Conservation (phyloP, 2,888 invertebrate species). For the Macrosoma leucophasiata region DNA sequence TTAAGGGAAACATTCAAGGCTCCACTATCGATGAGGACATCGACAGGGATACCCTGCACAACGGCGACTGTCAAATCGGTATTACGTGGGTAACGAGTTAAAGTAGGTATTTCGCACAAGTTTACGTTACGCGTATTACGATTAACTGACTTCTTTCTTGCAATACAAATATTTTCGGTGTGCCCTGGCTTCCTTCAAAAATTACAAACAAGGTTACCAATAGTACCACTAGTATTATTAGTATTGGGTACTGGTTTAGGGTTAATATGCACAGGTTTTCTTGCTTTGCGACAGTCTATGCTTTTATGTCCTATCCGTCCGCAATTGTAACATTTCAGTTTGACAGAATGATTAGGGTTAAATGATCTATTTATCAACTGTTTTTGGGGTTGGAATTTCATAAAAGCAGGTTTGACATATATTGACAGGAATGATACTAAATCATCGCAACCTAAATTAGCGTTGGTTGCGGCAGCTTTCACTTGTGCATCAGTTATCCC, state of each 20-base stretch:
- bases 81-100: background rate
- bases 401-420: background rate
- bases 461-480: background rate
- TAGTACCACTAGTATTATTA: too few species aligned
- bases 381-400: background rate
- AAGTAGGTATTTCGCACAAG: too few species aligned
- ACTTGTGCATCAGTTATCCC: slow-evolving; percentile 10
- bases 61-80: background rate
- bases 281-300: background rate
- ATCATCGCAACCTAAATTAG: background rate
- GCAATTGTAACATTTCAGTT: background rate
- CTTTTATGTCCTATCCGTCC: background rate
- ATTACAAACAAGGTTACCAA: too few species aligned
- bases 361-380: background rate
- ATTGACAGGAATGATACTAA: background rate
- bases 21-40: slow-evolving; percentile 15
- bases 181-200: slow-evolving; percentile 13
- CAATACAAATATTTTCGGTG: slow-evolving; percentile 9
- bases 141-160: slow-evolving; percentile 4
- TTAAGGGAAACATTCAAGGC: slow-evolving; percentile 7
- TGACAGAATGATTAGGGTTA: too few species aligned
- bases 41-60: slow-evolving; percentile 2
- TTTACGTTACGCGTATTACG: too few species aligned
- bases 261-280: background rate
- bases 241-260: too few species aligned